Evolutionary conservation across 2,113 vertebrate genomes (phyloP), one percentile per base, ranked within the genome.

Genomic region (Quiscalus mexicanus): DNA sequence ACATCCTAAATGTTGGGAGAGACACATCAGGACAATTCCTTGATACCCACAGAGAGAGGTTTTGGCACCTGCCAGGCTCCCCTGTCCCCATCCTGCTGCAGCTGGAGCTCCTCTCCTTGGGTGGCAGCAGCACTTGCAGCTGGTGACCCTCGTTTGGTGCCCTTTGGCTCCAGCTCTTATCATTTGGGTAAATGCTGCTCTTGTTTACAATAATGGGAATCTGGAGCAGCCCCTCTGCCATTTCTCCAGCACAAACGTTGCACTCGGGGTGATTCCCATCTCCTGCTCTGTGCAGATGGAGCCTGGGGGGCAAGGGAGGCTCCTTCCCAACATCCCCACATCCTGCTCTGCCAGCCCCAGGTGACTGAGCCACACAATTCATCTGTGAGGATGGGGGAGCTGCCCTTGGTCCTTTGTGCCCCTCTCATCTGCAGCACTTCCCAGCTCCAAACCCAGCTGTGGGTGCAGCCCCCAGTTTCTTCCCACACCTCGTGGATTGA

Each of bases 351-450:
- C 2, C 2, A 71, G 70, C 58, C 65, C 70, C 62, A 24, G 65
- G 70, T 42, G 81, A 50, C 58, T 15, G 22, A 0, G 0, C 58
- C 56, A 15, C 35, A 7, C 31, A 7, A 64, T 73, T 1, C 0
- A 22, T 42, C 84, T 69, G 5, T 33, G 74, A n/a, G 73, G 9
- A 30, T 76, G 33, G 3, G 27, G 50, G n/a, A 90, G 76, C 64
- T 88, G 55, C 64, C 52, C 11, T 33, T 33, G 52, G n/a, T 33
- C 33, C 60, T 21, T 50, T 33, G 11, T 2, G 6, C 3, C 4
- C 12, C 16, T 59, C 64, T 56, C 3, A 2, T 7, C 31, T 19
- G 17, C 33, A 58, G 37, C 62, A 19, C 11, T 75, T 92, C 59
- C 59, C 84, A 68, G 58, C 75, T 68, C 85, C 58, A 47, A 60